A percentile compares a stretch with the other conserved stretches of the same genome.
phyloP scores from a whole-genome alignment of 2,113 vertebrate genomes.

The Hemiprocne comata region DNA sequence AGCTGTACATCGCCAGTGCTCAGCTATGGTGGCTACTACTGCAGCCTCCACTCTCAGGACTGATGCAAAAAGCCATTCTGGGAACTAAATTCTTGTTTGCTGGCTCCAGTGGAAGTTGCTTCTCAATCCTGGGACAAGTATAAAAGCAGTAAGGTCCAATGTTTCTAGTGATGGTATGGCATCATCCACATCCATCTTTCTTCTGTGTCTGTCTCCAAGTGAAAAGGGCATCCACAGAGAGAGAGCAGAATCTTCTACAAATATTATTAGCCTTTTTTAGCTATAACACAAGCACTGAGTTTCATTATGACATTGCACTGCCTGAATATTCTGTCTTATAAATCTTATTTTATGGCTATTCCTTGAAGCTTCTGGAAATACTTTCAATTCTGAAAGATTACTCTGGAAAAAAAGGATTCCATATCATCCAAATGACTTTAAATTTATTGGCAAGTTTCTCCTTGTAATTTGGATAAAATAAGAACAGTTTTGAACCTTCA shows the following conservation, averaged over 20 bases:
- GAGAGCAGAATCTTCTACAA: neutral
- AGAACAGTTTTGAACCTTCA: neutral
- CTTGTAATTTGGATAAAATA: neutral
- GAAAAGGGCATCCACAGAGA: neutral
- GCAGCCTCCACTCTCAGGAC: accelerated
- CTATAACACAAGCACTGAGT: neutral
- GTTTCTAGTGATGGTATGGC: neutral
- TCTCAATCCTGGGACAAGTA: neutral
- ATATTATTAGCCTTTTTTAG: neutral
- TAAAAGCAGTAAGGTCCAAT: neutral
- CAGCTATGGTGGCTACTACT: neutral
- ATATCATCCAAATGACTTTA: neutral
- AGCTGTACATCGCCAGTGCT: accelerated
- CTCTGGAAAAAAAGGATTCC: neutral
- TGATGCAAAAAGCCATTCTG: neutral
- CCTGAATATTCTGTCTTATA: neutral
- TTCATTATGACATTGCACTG: neutral
- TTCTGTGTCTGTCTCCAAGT: neutral
- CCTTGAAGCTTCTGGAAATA: neutral
- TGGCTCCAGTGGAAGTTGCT: neutral
- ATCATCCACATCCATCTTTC: neutral
- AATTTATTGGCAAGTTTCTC: neutral
- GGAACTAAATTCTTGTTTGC: neutral
- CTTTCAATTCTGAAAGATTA: neutral
- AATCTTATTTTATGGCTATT: conserved; percentile 3